A percentile compares a stretch with the other conserved stretches of the same genome.
phyloP scores from a whole-genome alignment of 2,797 vertebrate genomes.

The Myotis findleyi region DNA sequence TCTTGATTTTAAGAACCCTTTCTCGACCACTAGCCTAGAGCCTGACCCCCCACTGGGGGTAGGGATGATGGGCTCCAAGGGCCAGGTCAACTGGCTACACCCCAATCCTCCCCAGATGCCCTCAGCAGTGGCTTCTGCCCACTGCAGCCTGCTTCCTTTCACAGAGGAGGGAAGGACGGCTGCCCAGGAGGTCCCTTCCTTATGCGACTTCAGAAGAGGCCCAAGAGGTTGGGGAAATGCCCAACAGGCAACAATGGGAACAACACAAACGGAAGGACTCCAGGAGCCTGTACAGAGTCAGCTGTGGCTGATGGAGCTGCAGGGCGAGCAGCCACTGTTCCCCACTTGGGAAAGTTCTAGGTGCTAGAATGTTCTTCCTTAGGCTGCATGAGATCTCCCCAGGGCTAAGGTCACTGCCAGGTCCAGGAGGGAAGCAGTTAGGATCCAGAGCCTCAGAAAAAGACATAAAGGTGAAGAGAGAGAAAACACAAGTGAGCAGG shows the following conservation, averaged over 20 bases:
- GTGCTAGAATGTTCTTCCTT: conserved; percentile 45
- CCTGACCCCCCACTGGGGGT: too few relatives aligned
- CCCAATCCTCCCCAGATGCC: neutral
- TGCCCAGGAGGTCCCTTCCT: neutral
- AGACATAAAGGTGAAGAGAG: conserved; percentile 52
- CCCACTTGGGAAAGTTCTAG: neutral
- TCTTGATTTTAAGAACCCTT: neutral
- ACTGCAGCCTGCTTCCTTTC: neutral
- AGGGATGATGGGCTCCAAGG: neutral
- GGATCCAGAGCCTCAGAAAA: conserved; percentile 53
- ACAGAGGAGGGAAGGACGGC: neutral
- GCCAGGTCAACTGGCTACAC: neutral
- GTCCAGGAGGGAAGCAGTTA: conserved; percentile 29
- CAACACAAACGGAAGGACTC: neutral
- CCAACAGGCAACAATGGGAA: neutral
- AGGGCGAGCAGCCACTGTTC: neutral
- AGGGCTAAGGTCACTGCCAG: conserved; percentile 43
- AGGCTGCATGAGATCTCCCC: conserved; percentile 44
- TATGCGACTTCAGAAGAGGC: neutral
- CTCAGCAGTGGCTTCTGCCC: neutral
- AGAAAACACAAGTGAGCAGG: neutral
- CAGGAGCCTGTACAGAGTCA: neutral
- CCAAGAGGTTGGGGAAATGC: conserved; percentile 41
- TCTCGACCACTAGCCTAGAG: neutral
- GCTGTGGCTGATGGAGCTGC: neutral